Evolutionary conservation across 2,888 invertebrate species (phyloP).

Genomic region (Byasa hedistus): DNA sequence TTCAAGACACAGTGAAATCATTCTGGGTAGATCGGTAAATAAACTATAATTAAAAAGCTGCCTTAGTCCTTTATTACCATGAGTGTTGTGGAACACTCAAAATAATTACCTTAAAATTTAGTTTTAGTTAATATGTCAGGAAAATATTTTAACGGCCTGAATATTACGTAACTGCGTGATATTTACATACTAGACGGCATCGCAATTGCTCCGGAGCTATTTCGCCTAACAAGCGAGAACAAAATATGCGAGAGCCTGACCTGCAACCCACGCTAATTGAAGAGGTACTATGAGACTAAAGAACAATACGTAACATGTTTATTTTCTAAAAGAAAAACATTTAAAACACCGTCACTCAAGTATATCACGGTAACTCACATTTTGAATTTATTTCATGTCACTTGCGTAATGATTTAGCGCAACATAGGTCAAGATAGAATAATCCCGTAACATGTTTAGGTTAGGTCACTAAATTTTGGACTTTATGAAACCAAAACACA

Average conservation of each 20-base stretch:
- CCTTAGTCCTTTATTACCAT: too few relatives aligned
- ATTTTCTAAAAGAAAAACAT: conserved; percentile 3
- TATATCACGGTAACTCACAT: conserved; percentile 1
- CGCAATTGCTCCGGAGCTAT: conserved; percentile 10
- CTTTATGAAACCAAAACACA: too few relatives aligned
- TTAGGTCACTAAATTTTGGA: too few relatives aligned
- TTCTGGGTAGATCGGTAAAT: too few relatives aligned
- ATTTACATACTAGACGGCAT: conserved; percentile 16
- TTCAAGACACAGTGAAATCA: too few relatives aligned
- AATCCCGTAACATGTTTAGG: background rate
- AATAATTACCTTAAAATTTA: background rate
- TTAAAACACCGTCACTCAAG: background rate
- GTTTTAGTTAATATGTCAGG: background rate
- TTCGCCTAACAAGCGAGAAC: conserved; percentile 16
- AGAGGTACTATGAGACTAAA: conserved; percentile 14
- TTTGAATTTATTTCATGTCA: background rate
- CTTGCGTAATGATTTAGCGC: background rate
- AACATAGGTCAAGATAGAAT: background rate
- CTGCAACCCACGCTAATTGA: conserved; percentile 23
- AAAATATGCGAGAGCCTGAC: conserved; percentile 15
- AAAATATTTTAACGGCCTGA: conserved; percentile 3
- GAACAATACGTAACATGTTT: conserved; percentile 14
- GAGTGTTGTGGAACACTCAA: too few relatives aligned
- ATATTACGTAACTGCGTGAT: conserved; percentile 15
- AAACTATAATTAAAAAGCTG: too few relatives aligned